Conservation (phyloP, 2,888 invertebrate genomes). For the Patella caerulea region DNA sequence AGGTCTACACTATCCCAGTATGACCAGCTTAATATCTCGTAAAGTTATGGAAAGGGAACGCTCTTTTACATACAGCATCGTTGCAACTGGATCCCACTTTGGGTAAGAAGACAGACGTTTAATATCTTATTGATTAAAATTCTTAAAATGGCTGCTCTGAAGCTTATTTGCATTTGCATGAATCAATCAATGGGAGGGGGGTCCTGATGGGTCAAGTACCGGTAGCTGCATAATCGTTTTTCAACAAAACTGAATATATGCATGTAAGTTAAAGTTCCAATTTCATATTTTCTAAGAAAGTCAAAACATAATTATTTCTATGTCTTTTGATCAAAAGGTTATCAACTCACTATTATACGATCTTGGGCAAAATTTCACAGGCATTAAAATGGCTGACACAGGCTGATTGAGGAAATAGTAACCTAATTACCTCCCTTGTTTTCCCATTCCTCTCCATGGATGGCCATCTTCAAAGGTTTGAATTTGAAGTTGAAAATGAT, state of each 20-base stretch:
- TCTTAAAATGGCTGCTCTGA: not conserved
- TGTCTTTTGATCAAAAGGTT: no score
- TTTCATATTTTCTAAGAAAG: no score
- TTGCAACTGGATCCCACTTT: slow-evolving; percentile 76
- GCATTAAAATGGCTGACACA: no score
- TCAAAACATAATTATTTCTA: no score
- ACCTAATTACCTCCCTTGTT: no score
- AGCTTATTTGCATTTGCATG: not conserved
- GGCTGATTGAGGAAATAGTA: no score
- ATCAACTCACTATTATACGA: no score
- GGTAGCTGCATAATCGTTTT: not conserved
- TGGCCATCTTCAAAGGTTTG: no score
- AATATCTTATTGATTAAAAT: not conserved
- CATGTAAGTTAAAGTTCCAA: no score
- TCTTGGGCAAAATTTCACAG: no score
- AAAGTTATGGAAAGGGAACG: slow-evolving; percentile 78
- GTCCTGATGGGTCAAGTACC: not conserved
- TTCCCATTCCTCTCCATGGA: no score
- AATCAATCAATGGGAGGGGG: not conserved
- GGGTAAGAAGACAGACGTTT: slow-evolving; percentile 63
- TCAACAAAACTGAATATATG: not conserved
- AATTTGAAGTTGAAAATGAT: no score
- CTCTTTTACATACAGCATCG: slow-evolving; percentile 79
- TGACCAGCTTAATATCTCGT: slow-evolving; percentile 80
- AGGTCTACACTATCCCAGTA: slow-evolving; percentile 80